Conservation (phyloP, 1,140 invertebrate species). For the Idris sp. region DNA sequence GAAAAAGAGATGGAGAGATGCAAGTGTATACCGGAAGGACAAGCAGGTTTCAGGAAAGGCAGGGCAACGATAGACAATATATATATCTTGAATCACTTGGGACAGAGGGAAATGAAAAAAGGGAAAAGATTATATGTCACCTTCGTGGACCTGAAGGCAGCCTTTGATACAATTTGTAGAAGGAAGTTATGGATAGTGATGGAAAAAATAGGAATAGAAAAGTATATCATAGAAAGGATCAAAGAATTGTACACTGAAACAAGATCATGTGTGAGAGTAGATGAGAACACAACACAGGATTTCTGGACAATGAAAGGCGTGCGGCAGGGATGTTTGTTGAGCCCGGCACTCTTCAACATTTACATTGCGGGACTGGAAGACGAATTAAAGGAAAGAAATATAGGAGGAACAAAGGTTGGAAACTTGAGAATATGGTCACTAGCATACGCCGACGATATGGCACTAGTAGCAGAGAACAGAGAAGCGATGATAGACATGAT, state of each 20-base stretch:
- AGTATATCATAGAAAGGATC: constrained; percentile 1
- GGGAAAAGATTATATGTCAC: neutral
- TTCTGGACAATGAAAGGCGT: constrained; percentile 6
- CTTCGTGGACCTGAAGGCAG: constrained; percentile 3
- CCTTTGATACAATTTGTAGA: constrained; percentile 7
- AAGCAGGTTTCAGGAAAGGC: constrained; percentile 1
- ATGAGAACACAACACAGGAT: neutral
- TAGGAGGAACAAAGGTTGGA: neutral
- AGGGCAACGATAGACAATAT: constrained; percentile 2
- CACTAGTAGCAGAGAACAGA: neutral
- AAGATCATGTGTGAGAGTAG: neutral
- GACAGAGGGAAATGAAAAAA: neutral
- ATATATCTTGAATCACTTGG: constrained; percentile 2
- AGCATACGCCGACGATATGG: no score
- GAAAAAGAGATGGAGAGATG: neutral
- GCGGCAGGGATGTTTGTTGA: constrained; percentile 1
- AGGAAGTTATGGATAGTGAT: constrained; percentile 3
- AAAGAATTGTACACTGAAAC: constrained; percentile 3
- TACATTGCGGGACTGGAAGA: no score
- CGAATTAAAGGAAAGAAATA: neutral
- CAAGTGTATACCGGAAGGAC: constrained; percentile 4
- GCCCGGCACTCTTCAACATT: neutral
- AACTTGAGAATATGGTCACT: neutral
- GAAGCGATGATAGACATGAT: no score
- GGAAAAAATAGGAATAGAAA: neutral